Evolutionary conservation across 2,888 invertebrate genomes (phyloP).

Genomic region (Lasioglossum pauxillum): DNA sequence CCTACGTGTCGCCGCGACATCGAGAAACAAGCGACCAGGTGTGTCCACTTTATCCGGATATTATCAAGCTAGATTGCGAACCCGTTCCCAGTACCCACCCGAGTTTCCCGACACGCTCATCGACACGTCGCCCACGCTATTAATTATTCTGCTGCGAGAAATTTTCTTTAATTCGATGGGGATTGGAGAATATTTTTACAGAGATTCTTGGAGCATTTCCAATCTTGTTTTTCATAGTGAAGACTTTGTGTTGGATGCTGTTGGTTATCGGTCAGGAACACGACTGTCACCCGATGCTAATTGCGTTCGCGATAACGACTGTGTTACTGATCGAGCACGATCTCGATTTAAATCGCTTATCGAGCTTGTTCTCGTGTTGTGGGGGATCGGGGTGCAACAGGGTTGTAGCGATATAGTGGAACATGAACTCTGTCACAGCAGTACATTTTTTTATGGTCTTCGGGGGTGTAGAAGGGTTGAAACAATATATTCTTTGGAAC

Average conservation of each 20-base stretch:
- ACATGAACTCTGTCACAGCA: too few species aligned
- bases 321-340: neutral
- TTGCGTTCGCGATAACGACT: neutral
- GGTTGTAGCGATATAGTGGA: too few species aligned
- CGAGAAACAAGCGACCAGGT: slow-evolving; percentile 67
- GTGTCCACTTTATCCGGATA: slow-evolving; percentile 72
- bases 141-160: slow-evolving; percentile 44
- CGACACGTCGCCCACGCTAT: slow-evolving; percentile 19
- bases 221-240: neutral
- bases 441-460: too few species aligned
- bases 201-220: too few species aligned
- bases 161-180: neutral
- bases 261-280: neutral
- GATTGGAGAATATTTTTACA: too few species aligned
- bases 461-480: too few species aligned
- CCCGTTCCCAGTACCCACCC: slow-evolving; percentile 34
- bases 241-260: neutral
- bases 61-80: slow-evolving; percentile 72
- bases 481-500: too few species aligned
- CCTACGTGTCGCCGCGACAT: slow-evolving; percentile 48
- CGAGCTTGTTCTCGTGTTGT: neutral
- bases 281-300: neutral
- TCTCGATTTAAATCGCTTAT: slow-evolving; percentile 1
- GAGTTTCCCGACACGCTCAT: neutral
- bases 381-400: too few species aligned